Percentiles rank a stretch among this genome's conserved stretches.
Conservation (phyloP, 1,140 invertebrate species). For the Drosophila tsacasi region DNA sequence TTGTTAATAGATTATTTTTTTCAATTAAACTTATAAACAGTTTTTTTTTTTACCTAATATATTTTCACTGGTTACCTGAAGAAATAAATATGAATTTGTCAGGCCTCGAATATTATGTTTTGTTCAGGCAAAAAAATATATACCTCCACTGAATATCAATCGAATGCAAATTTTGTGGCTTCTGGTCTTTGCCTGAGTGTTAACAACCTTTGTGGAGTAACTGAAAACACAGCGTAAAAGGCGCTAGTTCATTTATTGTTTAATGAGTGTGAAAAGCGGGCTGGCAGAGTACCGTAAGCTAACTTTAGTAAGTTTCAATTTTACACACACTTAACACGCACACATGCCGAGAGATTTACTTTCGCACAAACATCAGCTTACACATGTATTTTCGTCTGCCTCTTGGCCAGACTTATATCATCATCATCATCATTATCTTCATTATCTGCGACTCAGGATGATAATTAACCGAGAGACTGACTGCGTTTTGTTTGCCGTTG, state of each 20-base stretch:
- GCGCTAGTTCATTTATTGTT: conserved; percentile 60
- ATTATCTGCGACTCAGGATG: conserved; percentile 10
- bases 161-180: background rate
- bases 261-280: conserved; percentile 71
- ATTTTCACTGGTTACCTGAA: background rate
- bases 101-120: no score
- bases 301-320: conserved; percentile 60
- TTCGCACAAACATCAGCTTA: conserved; percentile 28
- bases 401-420: conserved; percentile 52
- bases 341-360: conserved; percentile 45
- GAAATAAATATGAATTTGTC: background rate
- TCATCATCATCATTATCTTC: conserved; percentile 35
- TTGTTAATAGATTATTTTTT: no score
- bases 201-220: conserved; percentile 60
- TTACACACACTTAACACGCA: conserved; percentile 77
- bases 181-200: conserved; percentile 16
- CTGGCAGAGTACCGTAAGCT: conserved; percentile 62
- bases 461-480: conserved; percentile 42
- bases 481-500: conserved; percentile 76
- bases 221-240: conserved; percentile 45
- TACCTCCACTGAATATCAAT: background rate
- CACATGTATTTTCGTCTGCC: conserved; percentile 27
- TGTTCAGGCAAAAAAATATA: background rate
- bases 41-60: no score
- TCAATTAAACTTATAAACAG: no score